These are phyloP conservation scores for Parascotia fuliginaria DNA, from an alignment of 2,888 invertebrate species.

Conservation along the genomic window DNA sequence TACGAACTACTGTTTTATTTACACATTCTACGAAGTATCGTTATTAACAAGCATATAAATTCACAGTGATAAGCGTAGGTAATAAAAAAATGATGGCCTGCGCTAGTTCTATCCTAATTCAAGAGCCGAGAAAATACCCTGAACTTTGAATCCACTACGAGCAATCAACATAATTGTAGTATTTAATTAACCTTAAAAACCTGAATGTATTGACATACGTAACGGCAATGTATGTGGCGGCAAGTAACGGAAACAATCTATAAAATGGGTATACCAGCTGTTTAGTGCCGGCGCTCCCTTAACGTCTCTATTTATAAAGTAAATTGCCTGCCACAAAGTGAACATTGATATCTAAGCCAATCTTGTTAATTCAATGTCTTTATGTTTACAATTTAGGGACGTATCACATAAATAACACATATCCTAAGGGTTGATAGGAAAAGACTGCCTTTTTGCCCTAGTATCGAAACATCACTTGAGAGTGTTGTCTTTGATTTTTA, in stretches of 20 bases:
- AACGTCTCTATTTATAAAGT: slow-evolving; percentile 77
- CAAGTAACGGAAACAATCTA: slow-evolving; percentile 66
- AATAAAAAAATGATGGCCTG: no score
- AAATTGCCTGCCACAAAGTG: slow-evolving; percentile 73
- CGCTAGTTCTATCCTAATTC: no score
- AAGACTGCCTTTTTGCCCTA: neutral
- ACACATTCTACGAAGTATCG: no score
- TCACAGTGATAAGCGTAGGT: no score
- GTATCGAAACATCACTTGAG: no score
- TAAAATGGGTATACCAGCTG: slow-evolving; percentile 65
- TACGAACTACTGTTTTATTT: no score
- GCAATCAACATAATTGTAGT: neutral
- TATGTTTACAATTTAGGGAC: slow-evolving; percentile 36
- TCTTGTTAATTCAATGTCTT: slow-evolving; percentile 63
- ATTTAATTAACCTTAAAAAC: neutral
- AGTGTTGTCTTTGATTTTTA: no score
- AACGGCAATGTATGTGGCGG: slow-evolving; percentile 40
- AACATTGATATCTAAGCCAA: slow-evolving; percentile 70
- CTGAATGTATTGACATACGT: slow-evolving; percentile 5
- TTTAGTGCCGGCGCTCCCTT: slow-evolving; percentile 75
- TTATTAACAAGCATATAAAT: no score
- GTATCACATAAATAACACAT: slow-evolving; percentile 26
- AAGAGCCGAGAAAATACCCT: no score
- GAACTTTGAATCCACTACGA: no score
- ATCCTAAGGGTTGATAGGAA: slow-evolving; percentile 17